Conservation (phyloP, 1,140 invertebrate species). For the Apis mellifera region Amel_HAv3.1 CM009931.2:9552501-9553000, state of each 20-base stretch:
- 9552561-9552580: constrained; percentile 59
- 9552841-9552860: too few relatives aligned
- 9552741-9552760: not conserved
- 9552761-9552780: too few relatives aligned
- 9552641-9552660: constrained; percentile 44
- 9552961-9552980: too few relatives aligned
- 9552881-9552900: too few relatives aligned
- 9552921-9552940: too few relatives aligned
- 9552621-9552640: not conserved
- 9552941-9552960: too few relatives aligned
- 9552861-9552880: too few relatives aligned
- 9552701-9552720: not conserved
- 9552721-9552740: not conserved
- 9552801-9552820: too few relatives aligned
- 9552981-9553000: too few relatives aligned
- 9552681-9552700: not conserved
- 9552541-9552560: constrained; percentile 47
- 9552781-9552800: too few relatives aligned
- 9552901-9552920: too few relatives aligned
- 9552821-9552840: too few relatives aligned
- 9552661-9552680: constrained; percentile 5
- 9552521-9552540: not conserved
- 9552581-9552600: constrained; percentile 36
- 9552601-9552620: constrained; percentile 41
- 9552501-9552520: not conserved